Base-by-base conservation (phyloP, 1,140 invertebrate species). In the Bombus terrestris region DNA sequence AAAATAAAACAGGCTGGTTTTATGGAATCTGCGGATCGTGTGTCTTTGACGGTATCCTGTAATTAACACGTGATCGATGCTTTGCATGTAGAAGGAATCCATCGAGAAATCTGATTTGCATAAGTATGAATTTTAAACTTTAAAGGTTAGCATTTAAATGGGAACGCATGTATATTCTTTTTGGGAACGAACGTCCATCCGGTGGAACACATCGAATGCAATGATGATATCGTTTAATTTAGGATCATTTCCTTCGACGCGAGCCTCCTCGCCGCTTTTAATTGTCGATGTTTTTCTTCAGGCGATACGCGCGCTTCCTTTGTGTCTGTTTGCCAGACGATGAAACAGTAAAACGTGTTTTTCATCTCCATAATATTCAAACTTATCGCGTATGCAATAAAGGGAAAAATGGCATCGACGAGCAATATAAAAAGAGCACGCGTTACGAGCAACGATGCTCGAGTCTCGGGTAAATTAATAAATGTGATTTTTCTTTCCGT, bases 51-150 rank as follows among this genome's bases (percentile, higher is more conserved):
- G 76, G 83, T 72, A 80, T 85, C 76, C 68, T 72, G 83, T 64
- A 85, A 85, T 85, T 85, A 85, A 85, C 83, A 28, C 66, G 77
- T 85, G 83, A 85, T 85, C 76, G 77, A 85, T 85, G 77, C 57
- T 47, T 64, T 25, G 83, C 76, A 72, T 39, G 35, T 22, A 32
- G 53, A 72, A 59, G 69, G 15, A 73, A 35, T 37, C 74, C 75
- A 43, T 47, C 47, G 47, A 4, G 53, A 32, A 6, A 62, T 79
- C 37, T 37, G 76, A 85, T 72, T 62, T 85, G 76, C 76, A 84
- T 79, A 84, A 72, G 83, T 84, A 84, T 84, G 83, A 84, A 84
- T 79, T 84, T 84, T 80, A 84, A 84, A 72, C 76, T 80, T 72
- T 32, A 72, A 62, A 57, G 74, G 75, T 37, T 71, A 68, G 76